These are phyloP conservation scores for Dermatophagoides farinae DNA, from an alignment of 1,140 invertebrate species.

Conservation along the genomic window DNA sequence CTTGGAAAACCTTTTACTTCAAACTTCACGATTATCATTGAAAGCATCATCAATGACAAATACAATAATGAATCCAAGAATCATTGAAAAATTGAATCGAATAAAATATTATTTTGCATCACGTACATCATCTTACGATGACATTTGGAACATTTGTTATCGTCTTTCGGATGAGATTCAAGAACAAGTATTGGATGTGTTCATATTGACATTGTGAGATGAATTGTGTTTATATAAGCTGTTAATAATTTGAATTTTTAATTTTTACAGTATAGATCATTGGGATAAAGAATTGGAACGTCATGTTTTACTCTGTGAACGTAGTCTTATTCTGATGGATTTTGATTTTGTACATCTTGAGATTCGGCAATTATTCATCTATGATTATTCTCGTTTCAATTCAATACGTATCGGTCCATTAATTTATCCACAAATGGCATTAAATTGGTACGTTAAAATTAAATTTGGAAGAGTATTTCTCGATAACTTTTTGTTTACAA, in stretches of 20 bases:
- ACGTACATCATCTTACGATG: neutral
- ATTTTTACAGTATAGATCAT: conserved; percentile 43
- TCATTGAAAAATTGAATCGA: neutral
- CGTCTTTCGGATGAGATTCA: neutral
- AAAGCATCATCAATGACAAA: neutral
- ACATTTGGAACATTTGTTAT: conserved; percentile 2
- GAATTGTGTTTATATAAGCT: neutral
- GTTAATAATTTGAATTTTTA: neutral
- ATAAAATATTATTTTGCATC: conserved; percentile 5
- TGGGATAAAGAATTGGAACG: conserved; percentile 70
- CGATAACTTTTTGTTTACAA: no score
- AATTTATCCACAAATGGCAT: conserved; percentile 48
- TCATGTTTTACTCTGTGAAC: conserved; percentile 45
- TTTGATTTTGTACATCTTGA: conserved; percentile 59
- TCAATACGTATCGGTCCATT: conserved; percentile 49
- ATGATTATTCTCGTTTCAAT: conserved; percentile 42
- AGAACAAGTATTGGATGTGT: conserved; percentile 6
- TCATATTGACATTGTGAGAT: neutral
- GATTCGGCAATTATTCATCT: conserved; percentile 41
- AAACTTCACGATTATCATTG: neutral
- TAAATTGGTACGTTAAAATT: conserved; percentile 49
- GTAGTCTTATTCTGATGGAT: conserved; percentile 46
- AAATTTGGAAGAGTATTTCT: neutral
- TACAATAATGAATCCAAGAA: neutral
- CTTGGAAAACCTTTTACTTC: no score